Evolutionary conservation across 2,888 invertebrate genomes (phyloP), one percentile per base, ranked within the genome.

Genomic region (Acholoe squamosa): DNA sequence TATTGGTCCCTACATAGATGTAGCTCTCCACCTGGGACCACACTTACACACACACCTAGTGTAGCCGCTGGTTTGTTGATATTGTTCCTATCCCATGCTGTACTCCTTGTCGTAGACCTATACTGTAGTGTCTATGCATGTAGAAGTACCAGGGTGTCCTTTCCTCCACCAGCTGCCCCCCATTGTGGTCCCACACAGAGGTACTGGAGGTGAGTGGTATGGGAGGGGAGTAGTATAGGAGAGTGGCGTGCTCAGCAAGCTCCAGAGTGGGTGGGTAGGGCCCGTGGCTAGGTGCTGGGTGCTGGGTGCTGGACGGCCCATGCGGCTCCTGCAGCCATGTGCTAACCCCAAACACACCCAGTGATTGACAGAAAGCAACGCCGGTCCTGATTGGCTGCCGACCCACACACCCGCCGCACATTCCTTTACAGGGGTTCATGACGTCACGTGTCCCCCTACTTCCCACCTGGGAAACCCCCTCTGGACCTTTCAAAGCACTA

Each of bases 351-450:
- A 80, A 80, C 80, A 80, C 80, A 80, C 5, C 80, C n/a, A 33
- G 34, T 80, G 80, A 80, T 80, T 80, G 80, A 80, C 80, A 80
- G 80, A 76, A 77, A 22, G 34, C 43, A 80, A 33, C 34, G 80
- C 80, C 7, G 80, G 34, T 43, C 14, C 80, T 80, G 34, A 80
- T 80, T 80, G 80, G 80, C 80, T 80, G 28, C 80, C 43, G 80
- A n/a, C 80, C 33, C 43, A 76, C 76, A 76, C 76, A 76, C 76
- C 22, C 61, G n/a, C 76, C 25, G 76, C 80, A 19, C 80, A 80
- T 80, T 80, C 80, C 80, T 80, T 34, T 43, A 43, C 80, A 80
- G 5, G 34, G 71, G 5, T 14, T 61, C 14, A 19, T 80, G 80
- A 80, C 80, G 80, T 80, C 80, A 80, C 80, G 25, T 14, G 71